Percentiles rank a stretch among this genome's conserved stretches.
Conservation (phyloP, 1,140 invertebrate species). For the Plutomurus gul region DNA sequence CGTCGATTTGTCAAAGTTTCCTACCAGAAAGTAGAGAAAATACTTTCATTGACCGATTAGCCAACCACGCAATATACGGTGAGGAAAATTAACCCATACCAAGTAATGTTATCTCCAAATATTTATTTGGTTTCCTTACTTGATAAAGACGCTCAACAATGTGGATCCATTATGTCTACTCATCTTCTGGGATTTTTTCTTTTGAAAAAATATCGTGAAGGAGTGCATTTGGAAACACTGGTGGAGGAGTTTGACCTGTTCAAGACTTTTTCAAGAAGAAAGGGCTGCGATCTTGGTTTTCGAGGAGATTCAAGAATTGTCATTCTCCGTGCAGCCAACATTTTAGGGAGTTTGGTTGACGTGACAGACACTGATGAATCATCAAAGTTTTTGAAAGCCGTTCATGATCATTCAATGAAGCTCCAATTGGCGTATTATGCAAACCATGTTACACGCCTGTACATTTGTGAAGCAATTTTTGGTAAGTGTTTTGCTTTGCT, state of each 20-base stretch:
- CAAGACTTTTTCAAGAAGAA: not conserved
- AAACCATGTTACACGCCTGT: not conserved
- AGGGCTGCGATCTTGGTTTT: not conserved
- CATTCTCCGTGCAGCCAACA: not conserved
- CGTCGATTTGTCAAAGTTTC: not conserved
- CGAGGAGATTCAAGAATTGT: not conserved
- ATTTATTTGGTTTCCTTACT: not conserved
- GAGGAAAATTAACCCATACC: not conserved
- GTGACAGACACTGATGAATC: not conserved
- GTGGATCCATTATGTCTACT: not conserved
- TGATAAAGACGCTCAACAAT: not conserved
- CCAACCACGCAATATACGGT: constrained; percentile 21
- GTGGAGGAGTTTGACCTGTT: not conserved
- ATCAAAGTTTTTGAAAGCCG: not conserved
- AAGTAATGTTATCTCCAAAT: not conserved
- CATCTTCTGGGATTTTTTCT: constrained; percentile 5
- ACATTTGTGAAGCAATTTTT: not conserved
- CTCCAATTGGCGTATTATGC: not conserved
- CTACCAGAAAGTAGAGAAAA: no score
- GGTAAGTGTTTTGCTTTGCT: no score
- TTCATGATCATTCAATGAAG: not conserved
- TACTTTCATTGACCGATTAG: not conserved
- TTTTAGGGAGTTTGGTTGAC: not conserved
- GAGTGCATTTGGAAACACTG: not conserved
- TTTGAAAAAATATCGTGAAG: constrained; percentile 5